phyloP scores from a whole-genome alignment of 1,140 invertebrate species.

The Hyphantria cunea region DNA sequence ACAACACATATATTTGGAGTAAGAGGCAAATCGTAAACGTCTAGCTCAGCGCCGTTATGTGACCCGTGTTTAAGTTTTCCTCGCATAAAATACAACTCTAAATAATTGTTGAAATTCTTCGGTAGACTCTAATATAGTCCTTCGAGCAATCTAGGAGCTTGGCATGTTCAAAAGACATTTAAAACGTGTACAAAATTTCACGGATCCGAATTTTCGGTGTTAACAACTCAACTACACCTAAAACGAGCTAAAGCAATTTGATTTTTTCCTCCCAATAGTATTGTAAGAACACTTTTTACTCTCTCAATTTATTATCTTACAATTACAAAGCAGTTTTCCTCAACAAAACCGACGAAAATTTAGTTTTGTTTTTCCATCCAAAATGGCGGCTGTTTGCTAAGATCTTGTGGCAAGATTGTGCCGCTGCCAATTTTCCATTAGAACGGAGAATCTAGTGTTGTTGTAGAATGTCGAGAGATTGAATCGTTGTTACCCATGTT shows the following conservation, averaged over 20 bases:
- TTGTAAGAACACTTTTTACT: conserved; percentile 28
- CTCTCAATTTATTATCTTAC: conserved; percentile 32
- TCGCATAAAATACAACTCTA: conserved; percentile 11
- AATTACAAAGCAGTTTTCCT: conserved; percentile 34
- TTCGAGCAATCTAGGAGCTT: neutral
- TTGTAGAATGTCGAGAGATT: conserved; percentile 47
- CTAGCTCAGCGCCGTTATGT: conserved; percentile 43
- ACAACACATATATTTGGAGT: conserved; percentile 54
- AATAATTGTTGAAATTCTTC: conserved; percentile 7
- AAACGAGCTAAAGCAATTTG: conserved; percentile 10
- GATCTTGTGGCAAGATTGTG: conserved; percentile 50
- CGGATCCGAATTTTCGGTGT: neutral
- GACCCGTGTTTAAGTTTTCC: conserved; percentile 33
- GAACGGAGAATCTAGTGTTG: conserved; percentile 41
- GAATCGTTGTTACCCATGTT: conserved; percentile 47
- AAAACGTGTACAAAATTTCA: neutral
- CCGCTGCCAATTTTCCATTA: conserved; percentile 50
- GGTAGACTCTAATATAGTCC: neutral
- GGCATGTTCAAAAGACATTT: neutral
- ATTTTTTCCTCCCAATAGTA: conserved; percentile 17
- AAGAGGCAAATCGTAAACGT: conserved; percentile 68
- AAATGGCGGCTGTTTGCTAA: conserved; percentile 45
- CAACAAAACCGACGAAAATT: conserved; percentile 36
- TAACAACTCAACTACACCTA: conserved; percentile 2
- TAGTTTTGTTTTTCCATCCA: conserved; percentile 40